Evolutionary conservation across 2,888 invertebrate species (phyloP).

Genomic region (Cosmorhoe ocellata): DNA sequence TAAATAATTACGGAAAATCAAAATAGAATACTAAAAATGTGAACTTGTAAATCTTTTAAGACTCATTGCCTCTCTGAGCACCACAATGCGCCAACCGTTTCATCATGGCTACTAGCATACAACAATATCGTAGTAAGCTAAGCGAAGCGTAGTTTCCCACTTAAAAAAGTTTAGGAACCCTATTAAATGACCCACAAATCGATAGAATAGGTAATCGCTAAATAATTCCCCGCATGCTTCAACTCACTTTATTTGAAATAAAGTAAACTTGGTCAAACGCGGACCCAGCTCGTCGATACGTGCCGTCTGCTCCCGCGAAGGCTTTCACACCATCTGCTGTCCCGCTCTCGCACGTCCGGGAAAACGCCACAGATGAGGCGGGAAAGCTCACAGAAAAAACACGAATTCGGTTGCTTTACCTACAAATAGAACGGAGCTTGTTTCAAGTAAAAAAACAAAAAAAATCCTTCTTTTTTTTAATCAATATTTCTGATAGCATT

Average conservation of each 20-base stretch:
- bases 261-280: conserved; percentile 70
- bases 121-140: too few relatives aligned
- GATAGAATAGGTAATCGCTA: conserved; percentile 27
- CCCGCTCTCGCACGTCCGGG: conserved; percentile 53
- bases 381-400: background rate
- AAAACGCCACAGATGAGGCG: conserved; percentile 56
- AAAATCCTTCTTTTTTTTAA: too few relatives aligned
- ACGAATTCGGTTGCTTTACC: background rate
- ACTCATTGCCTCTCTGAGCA: too few relatives aligned
- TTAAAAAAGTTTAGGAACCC: background rate
- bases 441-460: too few relatives aligned
- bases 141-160: background rate
- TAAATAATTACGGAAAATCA: too few relatives aligned
- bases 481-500: too few relatives aligned
- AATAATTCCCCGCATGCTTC: conserved; percentile 24
- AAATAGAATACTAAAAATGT: too few relatives aligned
- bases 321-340: conserved; percentile 36
- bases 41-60: too few relatives aligned
- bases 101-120: too few relatives aligned
- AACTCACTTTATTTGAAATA: conserved; percentile 67
- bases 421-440: too few relatives aligned
- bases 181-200: conserved; percentile 13
- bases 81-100: too few relatives aligned
- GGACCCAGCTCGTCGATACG: conserved; percentile 54
- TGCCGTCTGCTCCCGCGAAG: conserved; percentile 38